These are phyloP conservation scores for Phragmatobia fuliginosa DNA, from an alignment of 2,888 invertebrate genomes.

Conservation along the genomic window DNA sequence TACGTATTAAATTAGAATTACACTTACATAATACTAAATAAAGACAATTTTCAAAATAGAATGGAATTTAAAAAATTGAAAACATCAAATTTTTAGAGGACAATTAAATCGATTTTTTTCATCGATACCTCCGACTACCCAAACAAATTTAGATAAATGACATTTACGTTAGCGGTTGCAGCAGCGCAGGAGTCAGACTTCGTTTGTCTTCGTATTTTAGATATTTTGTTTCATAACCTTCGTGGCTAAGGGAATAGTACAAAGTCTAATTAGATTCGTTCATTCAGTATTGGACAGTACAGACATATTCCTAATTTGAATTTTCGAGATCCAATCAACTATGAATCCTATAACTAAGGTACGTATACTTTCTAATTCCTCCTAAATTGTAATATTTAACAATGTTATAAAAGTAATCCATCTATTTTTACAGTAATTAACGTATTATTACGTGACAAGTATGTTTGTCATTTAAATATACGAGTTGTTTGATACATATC, in stretches of 20 bases:
- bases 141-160: conserved; percentile 1
- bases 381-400: background rate
- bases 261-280: conserved; percentile 12
- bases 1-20: too few relatives aligned
- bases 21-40: too few relatives aligned
- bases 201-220: background rate
- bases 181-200: conserved; percentile 50
- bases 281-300: background rate
- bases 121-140: background rate
- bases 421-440: background rate
- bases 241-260: conserved; percentile 31
- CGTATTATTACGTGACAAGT: background rate
- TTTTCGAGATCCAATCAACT: conserved; percentile 20
- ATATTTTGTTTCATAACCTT: conserved; percentile 1
- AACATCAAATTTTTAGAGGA: too few relatives aligned
- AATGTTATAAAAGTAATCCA: background rate
- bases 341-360: conserved; percentile 74
- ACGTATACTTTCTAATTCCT: conserved; percentile 45
- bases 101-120: background rate
- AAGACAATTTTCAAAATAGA: too few relatives aligned
- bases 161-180: conserved; percentile 13
- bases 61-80: too few relatives aligned
- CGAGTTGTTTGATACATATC: background rate
- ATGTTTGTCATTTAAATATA: background rate
- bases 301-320: background rate